phyloP scores from a whole-genome alignment of 1,140 invertebrate genomes.

The Rhynchophorus ferrugineus region DNA sequence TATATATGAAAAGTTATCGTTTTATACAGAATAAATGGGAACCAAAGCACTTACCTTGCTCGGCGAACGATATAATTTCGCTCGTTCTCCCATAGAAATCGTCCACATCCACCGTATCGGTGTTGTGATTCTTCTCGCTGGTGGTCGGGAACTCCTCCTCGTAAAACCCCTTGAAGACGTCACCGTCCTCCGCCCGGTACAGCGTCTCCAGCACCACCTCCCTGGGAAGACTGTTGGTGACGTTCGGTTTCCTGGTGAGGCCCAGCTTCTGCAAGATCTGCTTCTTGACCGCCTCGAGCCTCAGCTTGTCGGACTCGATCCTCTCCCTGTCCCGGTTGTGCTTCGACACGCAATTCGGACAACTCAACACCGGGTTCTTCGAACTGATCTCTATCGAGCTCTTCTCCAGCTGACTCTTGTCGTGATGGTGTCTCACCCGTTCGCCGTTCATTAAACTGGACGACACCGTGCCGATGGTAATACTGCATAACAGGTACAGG shows the following conservation, averaged over 20 bases:
- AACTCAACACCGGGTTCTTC: conserved; percentile 25
- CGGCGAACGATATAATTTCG: conserved; percentile 75
- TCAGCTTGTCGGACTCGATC: conserved; percentile 48
- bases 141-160: conserved; percentile 32
- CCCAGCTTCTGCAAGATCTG: conserved; percentile 70
- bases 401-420: conserved; percentile 27
- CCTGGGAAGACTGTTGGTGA: conserved; percentile 56
- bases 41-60: conserved; percentile 70
- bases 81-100: conserved; percentile 72
- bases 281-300: conserved; percentile 67
- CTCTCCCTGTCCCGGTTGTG: conserved; percentile 29
- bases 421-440: conserved; percentile 28
- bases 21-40: too few species aligned
- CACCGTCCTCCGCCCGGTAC: conserved; percentile 46
- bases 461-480: conserved; percentile 25
- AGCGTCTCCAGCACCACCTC: conserved; percentile 64
- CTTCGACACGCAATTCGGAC: conserved; percentile 38
- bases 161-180: conserved; percentile 27
- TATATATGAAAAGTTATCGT: too few species aligned
- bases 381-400: conserved; percentile 24
- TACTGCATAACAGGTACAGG: conserved; percentile 30
- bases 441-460: conserved; percentile 22
- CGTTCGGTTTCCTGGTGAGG: conserved; percentile 58
- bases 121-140: conserved; percentile 29
- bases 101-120: conserved; percentile 45